These are phyloP conservation scores for Sebastes elongatus DNA, from an alignment of 2,797 vertebrate genomes.

Conservation along the genomic window DNA sequence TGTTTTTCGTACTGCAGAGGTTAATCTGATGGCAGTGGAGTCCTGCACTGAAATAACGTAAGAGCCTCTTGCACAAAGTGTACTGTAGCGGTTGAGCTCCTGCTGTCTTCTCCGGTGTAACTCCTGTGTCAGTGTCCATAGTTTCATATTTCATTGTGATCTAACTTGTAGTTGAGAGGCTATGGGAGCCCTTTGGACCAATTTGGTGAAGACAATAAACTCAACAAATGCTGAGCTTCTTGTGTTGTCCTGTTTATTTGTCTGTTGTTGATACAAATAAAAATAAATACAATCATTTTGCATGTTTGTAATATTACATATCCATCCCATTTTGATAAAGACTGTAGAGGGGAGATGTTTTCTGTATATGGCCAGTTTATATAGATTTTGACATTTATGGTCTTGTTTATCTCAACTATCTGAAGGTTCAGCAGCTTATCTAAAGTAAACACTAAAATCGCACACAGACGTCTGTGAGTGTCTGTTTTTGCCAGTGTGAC, in stretches of 20 bases:
- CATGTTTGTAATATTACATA: background rate
- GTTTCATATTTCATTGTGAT: conserved; percentile 52
- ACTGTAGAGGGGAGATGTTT: background rate
- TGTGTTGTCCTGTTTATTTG: background rate
- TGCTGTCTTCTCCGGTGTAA: background rate
- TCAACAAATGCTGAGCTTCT: conserved; percentile 16
- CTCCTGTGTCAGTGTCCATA: conserved; percentile 7
- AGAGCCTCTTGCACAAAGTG: background rate
- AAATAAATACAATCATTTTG: background rate
- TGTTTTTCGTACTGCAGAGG: conserved; percentile 2
- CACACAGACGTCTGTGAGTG: background rate
- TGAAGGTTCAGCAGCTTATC: background rate
- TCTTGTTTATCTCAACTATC: background rate
- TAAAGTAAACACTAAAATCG: background rate
- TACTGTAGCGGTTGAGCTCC: background rate
- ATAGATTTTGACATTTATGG: background rate
- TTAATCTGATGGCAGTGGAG: background rate
- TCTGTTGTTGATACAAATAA: background rate
- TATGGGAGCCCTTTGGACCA: conserved; percentile 53
- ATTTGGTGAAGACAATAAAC: conserved; percentile 70
- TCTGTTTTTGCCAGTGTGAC: background rate
- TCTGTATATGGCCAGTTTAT: background rate
- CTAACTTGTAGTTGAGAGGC: conserved; percentile 44
- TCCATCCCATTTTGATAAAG: background rate
- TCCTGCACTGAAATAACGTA: background rate